Percentiles rank a stretch among this genome's conserved stretches.
phyloP scores from a whole-genome alignment of 2,888 invertebrate genomes.

The Hypselothyrea guttata region DNA sequence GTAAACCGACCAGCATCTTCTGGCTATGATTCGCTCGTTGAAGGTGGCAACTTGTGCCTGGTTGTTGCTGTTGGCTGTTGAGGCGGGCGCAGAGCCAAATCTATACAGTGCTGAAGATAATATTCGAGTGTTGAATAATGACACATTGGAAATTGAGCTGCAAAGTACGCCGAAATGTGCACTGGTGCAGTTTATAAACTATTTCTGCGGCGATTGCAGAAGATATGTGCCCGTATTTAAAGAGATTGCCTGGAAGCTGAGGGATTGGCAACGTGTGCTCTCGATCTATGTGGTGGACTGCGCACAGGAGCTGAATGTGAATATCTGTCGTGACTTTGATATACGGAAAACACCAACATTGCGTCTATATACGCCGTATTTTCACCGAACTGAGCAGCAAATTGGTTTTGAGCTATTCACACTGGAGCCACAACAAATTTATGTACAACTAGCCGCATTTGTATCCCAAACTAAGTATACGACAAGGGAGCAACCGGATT shows the following conservation, averaged over 20 bases:
- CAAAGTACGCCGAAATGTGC: constrained; percentile 13
- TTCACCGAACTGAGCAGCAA: constrained; percentile 4
- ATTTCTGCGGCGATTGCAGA: constrained; percentile 96
- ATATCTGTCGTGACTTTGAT: constrained; percentile 45
- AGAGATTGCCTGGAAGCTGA: constrained; percentile 25
- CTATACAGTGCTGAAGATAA: constrained; percentile 50
- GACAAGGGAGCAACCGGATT: constrained; percentile 8
- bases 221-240: constrained; percentile 88
- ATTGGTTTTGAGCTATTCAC: constrained; percentile 21
- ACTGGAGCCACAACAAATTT: constrained; percentile 12
- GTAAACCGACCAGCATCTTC: constrained; percentile 50
- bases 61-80: constrained; percentile 15
- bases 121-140: constrained; percentile 30
- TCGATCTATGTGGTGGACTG: constrained; percentile 49
- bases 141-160: constrained; percentile 21
- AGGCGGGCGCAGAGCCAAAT: constrained; percentile 25
- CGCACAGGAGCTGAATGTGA: constrained; percentile 45
- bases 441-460: background rate
- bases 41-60: constrained; percentile 23
- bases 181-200: constrained; percentile 93
- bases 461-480: constrained; percentile 23
- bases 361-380: constrained; percentile 32
- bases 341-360: constrained; percentile 38
- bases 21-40: constrained; percentile 35
- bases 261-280: constrained; percentile 36